Percentiles rank a stretch among this genome's conserved stretches.
Evolutionary conservation across 2,113 vertebrate genomes (phyloP).

Genomic region (Centropus bengalensis): DNA sequence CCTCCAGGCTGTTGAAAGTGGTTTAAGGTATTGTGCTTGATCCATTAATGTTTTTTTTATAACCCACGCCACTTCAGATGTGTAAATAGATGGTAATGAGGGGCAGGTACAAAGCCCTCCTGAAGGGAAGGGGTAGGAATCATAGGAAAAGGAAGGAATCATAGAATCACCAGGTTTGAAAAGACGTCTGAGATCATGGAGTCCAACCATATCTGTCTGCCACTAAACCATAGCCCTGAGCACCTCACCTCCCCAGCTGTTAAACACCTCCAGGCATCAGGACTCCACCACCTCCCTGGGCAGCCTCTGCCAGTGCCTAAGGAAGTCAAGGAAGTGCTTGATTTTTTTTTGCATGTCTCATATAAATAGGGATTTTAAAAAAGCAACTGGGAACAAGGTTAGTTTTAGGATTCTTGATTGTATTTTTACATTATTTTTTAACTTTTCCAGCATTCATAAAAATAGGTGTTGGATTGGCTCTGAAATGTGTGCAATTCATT

Average conservation of each 20-base stretch:
- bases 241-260: too few relatives aligned
- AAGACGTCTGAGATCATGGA: too few relatives aligned
- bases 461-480: not conserved
- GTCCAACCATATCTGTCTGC: too few relatives aligned
- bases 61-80: not conserved
- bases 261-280: too few relatives aligned
- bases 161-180: too few relatives aligned
- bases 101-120: not conserved
- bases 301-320: too few relatives aligned
- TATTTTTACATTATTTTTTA: not conserved
- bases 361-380: not conserved
- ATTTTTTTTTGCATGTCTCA: not conserved
- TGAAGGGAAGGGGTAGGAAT: not conserved
- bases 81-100: not conserved
- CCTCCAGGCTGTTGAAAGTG: not conserved
- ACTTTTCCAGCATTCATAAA: not conserved
- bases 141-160: too few relatives aligned
- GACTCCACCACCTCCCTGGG: too few relatives aligned
- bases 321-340: not conserved
- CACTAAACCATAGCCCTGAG: too few relatives aligned
- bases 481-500: not conserved
- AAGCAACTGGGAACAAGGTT: not conserved
- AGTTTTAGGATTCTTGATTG: not conserved
- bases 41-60: not conserved
- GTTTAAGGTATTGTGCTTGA: not conserved